Evolutionary conservation across 1,140 invertebrate genomes (phyloP), one percentile per base, ranked within the genome.

Genomic region (Drosophila erecta): DNA sequence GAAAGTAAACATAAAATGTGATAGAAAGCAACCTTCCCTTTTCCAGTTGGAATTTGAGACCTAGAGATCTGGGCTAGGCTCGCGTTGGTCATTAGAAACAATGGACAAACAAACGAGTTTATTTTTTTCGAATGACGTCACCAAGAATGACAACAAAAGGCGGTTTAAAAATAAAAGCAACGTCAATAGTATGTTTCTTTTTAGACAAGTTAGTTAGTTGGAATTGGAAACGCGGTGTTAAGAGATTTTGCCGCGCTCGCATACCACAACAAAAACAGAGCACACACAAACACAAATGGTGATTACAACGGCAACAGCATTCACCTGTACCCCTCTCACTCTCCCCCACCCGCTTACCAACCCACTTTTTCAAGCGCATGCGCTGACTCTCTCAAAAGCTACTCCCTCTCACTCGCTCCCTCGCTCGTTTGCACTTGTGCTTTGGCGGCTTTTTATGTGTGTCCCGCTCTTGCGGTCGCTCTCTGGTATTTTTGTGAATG

Each of bases 51-150:
- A 49, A 71, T 65, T 65, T 65, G 53, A 46, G 54, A 44, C 69
- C 64, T 65, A 50, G 59, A 47, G 44, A 47, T 58, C 43, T 54
- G 58, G 47, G 47, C 47, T 50, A 56, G 49, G 59, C 57, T 15
- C 22, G 12, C 49, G 51, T 44, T 47, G 50, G 72, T 50, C 57
- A 57, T 58, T 67, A 50, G 78, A 65, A 89, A 75, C 80, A 87
- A 78, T 71, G 62, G 60, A 22, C 70, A 76, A 76, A 76, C 73
- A 76, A 87, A 89, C 83, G 55, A 89, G 79, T 30, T 30, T 30
- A 8, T 30, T 30, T 83, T 87, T 84, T 86, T 76, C 69, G 76
- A 86, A 54, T 87, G 83, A 87, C 83, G 83, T 87, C 83, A 87
- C 79, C 84, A 35, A 71, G 60, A 79, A 76, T 66, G 76, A 78